Evolutionary conservation across 2,797 vertebrate species (phyloP).

Genomic region (Gobio occitaniae): DNA sequence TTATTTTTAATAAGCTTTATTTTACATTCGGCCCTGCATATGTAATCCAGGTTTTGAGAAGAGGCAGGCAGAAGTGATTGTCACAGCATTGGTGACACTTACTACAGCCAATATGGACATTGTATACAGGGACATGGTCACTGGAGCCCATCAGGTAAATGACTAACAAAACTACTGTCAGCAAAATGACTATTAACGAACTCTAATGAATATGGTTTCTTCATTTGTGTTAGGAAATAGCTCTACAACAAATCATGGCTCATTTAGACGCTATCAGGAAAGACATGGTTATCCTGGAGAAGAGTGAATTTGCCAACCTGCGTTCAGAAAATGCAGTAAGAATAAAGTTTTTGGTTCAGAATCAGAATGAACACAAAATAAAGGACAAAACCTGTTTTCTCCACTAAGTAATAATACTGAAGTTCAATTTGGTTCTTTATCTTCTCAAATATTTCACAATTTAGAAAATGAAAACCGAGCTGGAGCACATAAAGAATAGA

Average conservation of each 20-base stretch:
- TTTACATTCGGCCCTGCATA: not conserved
- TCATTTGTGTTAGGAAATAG: slow-evolving; percentile 81
- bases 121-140: slow-evolving; percentile 95
- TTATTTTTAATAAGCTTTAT: not conserved
- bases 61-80: slow-evolving; percentile 88
- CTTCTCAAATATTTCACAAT: slow-evolving; percentile 19
- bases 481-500: slow-evolving; percentile 89
- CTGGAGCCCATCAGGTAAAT: slow-evolving; percentile 90
- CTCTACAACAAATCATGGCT: slow-evolving; percentile 93
- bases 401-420: not conserved
- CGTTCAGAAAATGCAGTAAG: slow-evolving; percentile 91
- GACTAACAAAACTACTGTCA: not conserved
- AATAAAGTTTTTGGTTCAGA: not conserved
- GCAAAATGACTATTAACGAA: not conserved
- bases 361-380: not conserved
- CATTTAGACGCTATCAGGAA: slow-evolving; percentile 94
- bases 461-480: slow-evolving; percentile 95
- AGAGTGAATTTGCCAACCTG: slow-evolving; percentile 95
- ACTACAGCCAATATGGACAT: slow-evolving; percentile 90
- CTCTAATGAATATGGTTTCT: not conserved
- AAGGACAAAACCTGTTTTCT: not conserved
- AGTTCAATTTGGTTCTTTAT: not conserved
- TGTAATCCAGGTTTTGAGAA: slow-evolving; percentile 85
- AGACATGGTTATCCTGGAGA: slow-evolving; percentile 98
- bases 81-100: slow-evolving; percentile 83